Conservation (phyloP, 64 coral and sea anemone genomes). For the Montipora efflorescens region DNA sequence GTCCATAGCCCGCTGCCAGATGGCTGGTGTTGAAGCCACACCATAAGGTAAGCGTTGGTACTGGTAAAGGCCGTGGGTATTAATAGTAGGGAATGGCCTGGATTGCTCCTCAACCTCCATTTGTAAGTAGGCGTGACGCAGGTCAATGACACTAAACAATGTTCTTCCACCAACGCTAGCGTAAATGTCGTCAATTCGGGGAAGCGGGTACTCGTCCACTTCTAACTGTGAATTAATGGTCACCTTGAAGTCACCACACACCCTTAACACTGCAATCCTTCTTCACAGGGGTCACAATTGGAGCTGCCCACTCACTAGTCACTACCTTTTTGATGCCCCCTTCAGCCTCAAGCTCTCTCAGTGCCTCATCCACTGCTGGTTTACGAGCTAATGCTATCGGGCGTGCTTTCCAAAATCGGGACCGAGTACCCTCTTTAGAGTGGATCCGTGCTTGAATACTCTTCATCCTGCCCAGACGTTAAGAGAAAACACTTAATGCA, state of each 20-base stretch:
- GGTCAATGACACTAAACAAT: slow-evolving; percentile 11
- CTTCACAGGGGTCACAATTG: neutral
- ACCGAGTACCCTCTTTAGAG: neutral
- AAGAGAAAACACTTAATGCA: neutral
- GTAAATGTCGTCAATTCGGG: too few species aligned
- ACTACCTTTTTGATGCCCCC: neutral
- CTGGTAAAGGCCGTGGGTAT: slow-evolving; percentile 27
- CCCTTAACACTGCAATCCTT: neutral
- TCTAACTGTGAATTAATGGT: slow-evolving; percentile 30
- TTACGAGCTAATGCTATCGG: slow-evolving; percentile 27
- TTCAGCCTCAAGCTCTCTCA: slow-evolving; percentile 18
- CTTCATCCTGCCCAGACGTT: neutral
- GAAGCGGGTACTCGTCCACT: slow-evolving; percentile 6
- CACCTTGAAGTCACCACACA: slow-evolving; percentile 59
- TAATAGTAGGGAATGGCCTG: slow-evolving; percentile 18
- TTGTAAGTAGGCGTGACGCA: slow-evolving; percentile 43
- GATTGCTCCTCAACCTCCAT: slow-evolving; percentile 53
- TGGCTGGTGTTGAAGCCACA: slow-evolving; percentile 38
- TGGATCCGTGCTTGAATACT: slow-evolving; percentile 11
- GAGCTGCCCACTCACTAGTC: neutral
- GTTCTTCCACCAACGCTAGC: neutral
- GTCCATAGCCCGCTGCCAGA: slow-evolving; percentile 44
- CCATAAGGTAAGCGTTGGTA: slow-evolving; percentile 34
- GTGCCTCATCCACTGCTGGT: neutral
- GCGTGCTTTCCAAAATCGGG: slow-evolving; percentile 35